A percentile compares a stretch with the other conserved stretches of the same genome.
phyloP scores from a whole-genome alignment of 2,113 vertebrate species.

The Xerus inauris region DNA sequence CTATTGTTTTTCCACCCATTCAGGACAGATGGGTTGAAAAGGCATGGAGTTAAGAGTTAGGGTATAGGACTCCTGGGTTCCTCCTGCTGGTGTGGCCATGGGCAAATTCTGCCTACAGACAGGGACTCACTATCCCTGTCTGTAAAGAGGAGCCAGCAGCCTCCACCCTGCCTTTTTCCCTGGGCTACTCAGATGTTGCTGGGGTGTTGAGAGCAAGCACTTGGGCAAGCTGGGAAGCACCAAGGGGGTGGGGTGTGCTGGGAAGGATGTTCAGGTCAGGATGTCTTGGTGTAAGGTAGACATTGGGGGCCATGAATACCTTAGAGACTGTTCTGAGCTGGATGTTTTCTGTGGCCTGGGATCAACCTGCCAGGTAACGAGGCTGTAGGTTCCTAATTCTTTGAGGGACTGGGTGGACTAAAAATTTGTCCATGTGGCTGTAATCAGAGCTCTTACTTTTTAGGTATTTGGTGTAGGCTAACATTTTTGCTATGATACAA shows the following conservation, averaged over 20 bases:
- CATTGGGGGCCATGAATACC: neutral
- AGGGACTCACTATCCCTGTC: neutral
- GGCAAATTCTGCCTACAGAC: neutral
- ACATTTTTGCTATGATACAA: constrained; percentile 75
- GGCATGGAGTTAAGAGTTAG: neutral
- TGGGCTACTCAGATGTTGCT: neutral
- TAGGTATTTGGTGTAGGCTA: constrained; percentile 77
- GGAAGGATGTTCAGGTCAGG: neutral
- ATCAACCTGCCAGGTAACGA: constrained; percentile 66
- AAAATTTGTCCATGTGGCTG: constrained; percentile 76
- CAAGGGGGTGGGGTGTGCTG: neutral
- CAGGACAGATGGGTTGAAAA: neutral
- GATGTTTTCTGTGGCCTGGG: constrained; percentile 77
- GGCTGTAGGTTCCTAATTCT: constrained; percentile 64
- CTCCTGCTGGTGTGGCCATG: neutral
- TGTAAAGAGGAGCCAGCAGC: neutral
- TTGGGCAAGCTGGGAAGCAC: too few species aligned
- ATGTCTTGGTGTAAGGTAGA: neutral
- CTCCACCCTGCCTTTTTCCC: neutral
- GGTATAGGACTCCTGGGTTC: neutral
- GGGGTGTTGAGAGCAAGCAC: accelerated
- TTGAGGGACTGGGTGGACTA: constrained; percentile 78
- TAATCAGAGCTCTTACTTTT: constrained; percentile 80
- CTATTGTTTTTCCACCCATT: neutral
- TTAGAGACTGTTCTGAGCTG: neutral